These are phyloP conservation scores for Hybos culiciformis DNA, from an alignment of 2,888 invertebrate species.

Conservation along the genomic window DNA sequence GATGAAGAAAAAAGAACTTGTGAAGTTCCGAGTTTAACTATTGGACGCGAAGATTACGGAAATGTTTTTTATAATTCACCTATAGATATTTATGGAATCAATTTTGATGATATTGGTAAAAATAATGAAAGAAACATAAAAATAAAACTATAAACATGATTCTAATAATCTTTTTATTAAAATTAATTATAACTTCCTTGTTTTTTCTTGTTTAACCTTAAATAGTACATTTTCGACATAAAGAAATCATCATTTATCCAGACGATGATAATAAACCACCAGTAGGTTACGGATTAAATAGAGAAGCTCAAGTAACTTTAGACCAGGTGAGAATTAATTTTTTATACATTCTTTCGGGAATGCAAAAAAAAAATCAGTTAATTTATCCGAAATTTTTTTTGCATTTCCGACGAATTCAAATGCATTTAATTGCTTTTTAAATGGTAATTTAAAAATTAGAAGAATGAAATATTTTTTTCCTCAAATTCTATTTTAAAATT, in stretches of 20 bases:
- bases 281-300: constrained; percentile 75
- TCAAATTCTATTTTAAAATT: too few relatives aligned
- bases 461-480: too few relatives aligned
- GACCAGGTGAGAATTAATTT: constrained; percentile 80
- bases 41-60: constrained; percentile 83
- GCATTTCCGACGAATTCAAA: too few relatives aligned
- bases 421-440: too few relatives aligned
- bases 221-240: constrained; percentile 80
- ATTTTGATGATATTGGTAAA: constrained; percentile 76
- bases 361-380: too few relatives aligned
- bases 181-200: constrained; percentile 3
- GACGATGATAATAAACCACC: constrained; percentile 79
- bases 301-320: constrained; percentile 79
- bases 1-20: constrained; percentile 61
- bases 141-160: constrained; percentile 12
- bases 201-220: too few relatives aligned
- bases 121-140: too few relatives aligned
- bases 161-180: neutral
- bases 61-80: constrained; percentile 75
- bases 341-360: too few relatives aligned
- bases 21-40: constrained; percentile 70
- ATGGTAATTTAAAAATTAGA: too few relatives aligned
- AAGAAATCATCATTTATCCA: constrained; percentile 91
- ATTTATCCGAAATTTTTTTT: too few relatives aligned
- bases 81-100: constrained; percentile 70